Percentiles rank a stretch among this genome's conserved stretches.
These are phyloP conservation scores for Alligator sinensis DNA, from an alignment of 2,113 vertebrate genomes.

Conservation along the genomic window DNA sequence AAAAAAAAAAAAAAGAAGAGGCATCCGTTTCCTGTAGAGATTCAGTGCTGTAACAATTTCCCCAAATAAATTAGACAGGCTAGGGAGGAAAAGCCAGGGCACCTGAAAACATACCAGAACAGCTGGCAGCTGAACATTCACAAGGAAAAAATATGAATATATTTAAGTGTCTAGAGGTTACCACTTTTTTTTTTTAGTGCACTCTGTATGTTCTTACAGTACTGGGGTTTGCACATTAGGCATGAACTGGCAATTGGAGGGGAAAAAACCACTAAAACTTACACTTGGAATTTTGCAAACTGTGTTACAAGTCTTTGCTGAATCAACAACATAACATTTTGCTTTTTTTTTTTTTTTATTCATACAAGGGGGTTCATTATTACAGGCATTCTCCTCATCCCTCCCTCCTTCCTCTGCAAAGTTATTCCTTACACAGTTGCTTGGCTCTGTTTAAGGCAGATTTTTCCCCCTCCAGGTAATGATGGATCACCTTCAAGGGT, in stretches of 20 bases:
- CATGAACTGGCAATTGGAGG: slow-evolving; percentile 42
- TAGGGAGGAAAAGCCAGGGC: slow-evolving; percentile 1
- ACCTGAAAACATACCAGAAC: slow-evolving; percentile 2
- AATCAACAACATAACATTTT: neutral
- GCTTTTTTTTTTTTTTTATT: slow-evolving; percentile 31
- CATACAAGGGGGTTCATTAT: neutral
- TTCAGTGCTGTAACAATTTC: neutral
- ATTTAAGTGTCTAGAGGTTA: slow-evolving; percentile 41
- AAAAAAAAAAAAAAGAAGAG: rapidly evolving
- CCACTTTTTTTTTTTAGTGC: neutral
- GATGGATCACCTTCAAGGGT: neutral
- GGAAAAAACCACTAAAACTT: neutral
- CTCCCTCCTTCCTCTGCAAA: neutral
- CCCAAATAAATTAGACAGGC: neutral
- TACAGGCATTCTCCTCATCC: slow-evolving; percentile 11
- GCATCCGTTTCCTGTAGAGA: neutral
- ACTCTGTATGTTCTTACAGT: slow-evolving; percentile 18
- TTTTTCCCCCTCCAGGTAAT: neutral
- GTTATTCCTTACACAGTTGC: neutral
- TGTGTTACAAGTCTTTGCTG: neutral
- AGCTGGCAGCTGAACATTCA: slow-evolving; percentile 16
- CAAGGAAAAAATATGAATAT: neutral
- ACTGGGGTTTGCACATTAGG: slow-evolving; percentile 54
- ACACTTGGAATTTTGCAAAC: slow-evolving; percentile 36
- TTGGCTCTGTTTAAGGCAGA: neutral